Evolutionary conservation across 2,113 vertebrate species (phyloP).

Genomic region (Eurystomus gularis): DNA sequence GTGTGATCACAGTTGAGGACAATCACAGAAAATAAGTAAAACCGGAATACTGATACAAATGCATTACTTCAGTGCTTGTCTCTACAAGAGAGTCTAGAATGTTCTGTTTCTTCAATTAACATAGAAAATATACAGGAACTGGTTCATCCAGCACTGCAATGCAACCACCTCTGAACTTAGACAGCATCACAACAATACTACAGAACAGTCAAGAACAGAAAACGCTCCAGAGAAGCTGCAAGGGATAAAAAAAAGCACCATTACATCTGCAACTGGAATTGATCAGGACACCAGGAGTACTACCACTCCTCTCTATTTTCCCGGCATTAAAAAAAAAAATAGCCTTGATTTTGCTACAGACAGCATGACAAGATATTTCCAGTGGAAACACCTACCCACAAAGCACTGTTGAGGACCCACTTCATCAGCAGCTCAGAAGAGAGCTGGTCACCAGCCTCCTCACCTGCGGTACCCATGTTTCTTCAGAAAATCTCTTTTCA

Average conservation of each 20-base stretch:
- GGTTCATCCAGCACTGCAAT: not conserved
- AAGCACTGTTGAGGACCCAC: not conserved
- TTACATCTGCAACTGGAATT: not conserved
- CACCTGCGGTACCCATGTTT: not conserved
- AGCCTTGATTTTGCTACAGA: not conserved
- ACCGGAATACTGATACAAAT: not conserved
- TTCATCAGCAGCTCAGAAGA: not conserved
- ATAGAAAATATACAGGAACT: not conserved
- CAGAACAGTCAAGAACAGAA: not conserved
- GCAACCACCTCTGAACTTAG: not conserved
- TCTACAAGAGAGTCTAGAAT: not conserved
- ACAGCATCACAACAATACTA: not conserved
- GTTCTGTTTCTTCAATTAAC: not conserved
- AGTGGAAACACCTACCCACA: not conserved
- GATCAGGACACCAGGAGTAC: not conserved
- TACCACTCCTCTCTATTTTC: not conserved
- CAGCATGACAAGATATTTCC: not conserved
- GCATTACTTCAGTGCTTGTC: not conserved
- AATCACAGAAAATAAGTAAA: not conserved
- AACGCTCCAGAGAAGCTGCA: not conserved
- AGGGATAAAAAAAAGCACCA: not conserved
- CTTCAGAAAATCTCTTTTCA: not conserved
- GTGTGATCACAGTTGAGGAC: not conserved
- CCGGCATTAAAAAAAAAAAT: not conserved
- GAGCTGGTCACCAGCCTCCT: not conserved